Percentiles rank a stretch among this genome's conserved stretches.
Evolutionary conservation across 1,140 invertebrate genomes (phyloP).

Genomic region (Phymorhynchus buccinoides): DNA sequence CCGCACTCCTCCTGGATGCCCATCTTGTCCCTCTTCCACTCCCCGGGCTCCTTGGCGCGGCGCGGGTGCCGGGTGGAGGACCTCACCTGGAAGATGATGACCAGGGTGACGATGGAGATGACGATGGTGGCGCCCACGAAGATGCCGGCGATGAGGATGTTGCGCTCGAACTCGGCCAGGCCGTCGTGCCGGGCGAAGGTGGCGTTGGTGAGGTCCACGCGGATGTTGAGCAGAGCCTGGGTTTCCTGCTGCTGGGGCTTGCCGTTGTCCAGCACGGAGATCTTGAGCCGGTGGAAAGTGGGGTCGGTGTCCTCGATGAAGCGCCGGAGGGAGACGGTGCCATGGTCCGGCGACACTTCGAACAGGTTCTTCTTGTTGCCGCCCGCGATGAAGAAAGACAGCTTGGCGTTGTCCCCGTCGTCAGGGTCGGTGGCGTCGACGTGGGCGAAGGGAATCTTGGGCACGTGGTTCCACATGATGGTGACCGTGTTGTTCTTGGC

Average conservation of each 20-base stretch:
- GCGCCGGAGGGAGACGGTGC: constrained; percentile 53
- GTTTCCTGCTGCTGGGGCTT: constrained; percentile 46
- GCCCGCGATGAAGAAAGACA: constrained; percentile 86
- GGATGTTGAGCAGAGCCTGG: constrained; percentile 49
- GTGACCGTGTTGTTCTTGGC: constrained; percentile 56
- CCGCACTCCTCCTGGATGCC: constrained; percentile 49
- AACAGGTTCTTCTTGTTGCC: constrained; percentile 87
- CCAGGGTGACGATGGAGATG: constrained; percentile 58
- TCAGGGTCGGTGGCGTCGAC: constrained; percentile 86
- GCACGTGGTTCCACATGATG: constrained; percentile 53
- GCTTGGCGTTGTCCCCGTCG: constrained; percentile 86
- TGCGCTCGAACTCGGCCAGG: constrained; percentile 46
- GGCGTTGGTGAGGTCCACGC: constrained; percentile 58
- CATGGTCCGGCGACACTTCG: constrained; percentile 55
- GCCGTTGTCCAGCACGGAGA: constrained; percentile 59
- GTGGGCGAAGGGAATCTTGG: constrained; percentile 51
- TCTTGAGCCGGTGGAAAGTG: constrained; percentile 49
- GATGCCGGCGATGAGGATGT: constrained; percentile 62
- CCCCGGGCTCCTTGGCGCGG: constrained; percentile 32
- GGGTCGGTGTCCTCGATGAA: constrained; percentile 47
- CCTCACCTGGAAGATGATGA: constrained; percentile 60
- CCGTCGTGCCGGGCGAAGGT: constrained; percentile 45
- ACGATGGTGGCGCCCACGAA: constrained; percentile 59
- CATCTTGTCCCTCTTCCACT: constrained; percentile 49
- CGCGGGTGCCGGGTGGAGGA: constrained; percentile 29